Conservation (phyloP, 2,888 invertebrate species). For the Phymatocera aterrima region DNA sequence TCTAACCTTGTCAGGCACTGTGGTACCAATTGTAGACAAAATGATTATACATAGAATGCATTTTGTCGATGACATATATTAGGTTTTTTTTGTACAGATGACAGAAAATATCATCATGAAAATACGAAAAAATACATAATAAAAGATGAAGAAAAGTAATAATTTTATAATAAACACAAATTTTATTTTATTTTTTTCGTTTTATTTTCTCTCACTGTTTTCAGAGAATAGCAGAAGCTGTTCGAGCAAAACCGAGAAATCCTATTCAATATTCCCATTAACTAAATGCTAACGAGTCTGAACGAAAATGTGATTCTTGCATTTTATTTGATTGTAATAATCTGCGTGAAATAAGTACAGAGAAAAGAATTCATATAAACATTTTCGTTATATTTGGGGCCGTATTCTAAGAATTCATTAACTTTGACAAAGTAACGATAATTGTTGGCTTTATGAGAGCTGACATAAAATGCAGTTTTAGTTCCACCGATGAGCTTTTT, state of each 20-base stretch:
- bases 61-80: constrained; percentile 26
- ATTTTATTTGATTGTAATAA: neutral
- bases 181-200: neutral
- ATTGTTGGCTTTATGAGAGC: neutral
- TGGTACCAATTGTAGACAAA: constrained; percentile 37
- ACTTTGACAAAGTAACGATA: too few relatives aligned
- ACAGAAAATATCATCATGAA: neutral
- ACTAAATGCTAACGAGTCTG: neutral
- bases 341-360: neutral
- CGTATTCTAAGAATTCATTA: neutral
- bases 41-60: neutral
- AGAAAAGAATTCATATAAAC: too few relatives aligned
- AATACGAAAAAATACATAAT: constrained; percentile 31
- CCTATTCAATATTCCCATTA: constrained; percentile 3
- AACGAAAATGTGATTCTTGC: too few relatives aligned
- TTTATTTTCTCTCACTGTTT: neutral
- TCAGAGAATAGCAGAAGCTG: constrained; percentile 8
- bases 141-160: constrained; percentile 31
- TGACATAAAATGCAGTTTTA: neutral
- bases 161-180: constrained; percentile 31
- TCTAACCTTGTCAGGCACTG: constrained; percentile 15
- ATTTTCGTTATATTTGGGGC: neutral
- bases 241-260: neutral
- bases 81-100: constrained; percentile 26
- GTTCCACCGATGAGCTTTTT: neutral